phyloP scores from a whole-genome alignment of 2,888 invertebrate species.

The Cheilosia grossa region DNA sequence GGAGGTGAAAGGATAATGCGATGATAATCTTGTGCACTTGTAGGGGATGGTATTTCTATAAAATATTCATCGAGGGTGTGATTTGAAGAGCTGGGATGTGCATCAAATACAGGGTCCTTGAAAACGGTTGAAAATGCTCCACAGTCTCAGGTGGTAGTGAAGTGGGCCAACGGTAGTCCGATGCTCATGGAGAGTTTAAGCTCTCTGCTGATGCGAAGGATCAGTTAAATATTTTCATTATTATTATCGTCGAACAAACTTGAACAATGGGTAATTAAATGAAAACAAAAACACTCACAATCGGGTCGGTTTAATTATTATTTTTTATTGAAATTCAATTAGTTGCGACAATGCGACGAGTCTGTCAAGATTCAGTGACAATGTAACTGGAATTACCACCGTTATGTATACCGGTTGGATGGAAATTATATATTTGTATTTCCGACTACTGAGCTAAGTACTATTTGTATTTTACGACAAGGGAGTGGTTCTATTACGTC shows the following conservation, averaged over 20 bases:
- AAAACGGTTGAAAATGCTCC: background rate
- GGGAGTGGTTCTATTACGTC: no score
- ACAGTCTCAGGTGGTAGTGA: no score
- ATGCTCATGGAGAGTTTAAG: no score
- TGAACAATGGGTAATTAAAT: background rate
- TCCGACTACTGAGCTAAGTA: no score
- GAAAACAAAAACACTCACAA: background rate
- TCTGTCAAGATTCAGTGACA: background rate
- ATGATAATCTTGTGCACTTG: conserved; percentile 13
- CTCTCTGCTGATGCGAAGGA: no score
- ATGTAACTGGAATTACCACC: no score
- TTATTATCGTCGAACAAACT: background rate
- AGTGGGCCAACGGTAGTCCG: no score
- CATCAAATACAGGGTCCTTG: background rate
- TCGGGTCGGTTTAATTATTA: background rate
- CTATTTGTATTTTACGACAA: no score
- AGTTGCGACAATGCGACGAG: no score
- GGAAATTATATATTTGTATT: no score
- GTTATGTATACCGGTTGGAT: no score
- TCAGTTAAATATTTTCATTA: no score
- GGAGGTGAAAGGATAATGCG: conserved; percentile 16
- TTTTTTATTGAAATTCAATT: background rate
- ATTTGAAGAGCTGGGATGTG: background rate
- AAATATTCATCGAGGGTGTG: background rate
- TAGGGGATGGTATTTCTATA: background rate